Conservation (phyloP, 2,888 invertebrate species). For the Folsomia manolachei region DNA sequence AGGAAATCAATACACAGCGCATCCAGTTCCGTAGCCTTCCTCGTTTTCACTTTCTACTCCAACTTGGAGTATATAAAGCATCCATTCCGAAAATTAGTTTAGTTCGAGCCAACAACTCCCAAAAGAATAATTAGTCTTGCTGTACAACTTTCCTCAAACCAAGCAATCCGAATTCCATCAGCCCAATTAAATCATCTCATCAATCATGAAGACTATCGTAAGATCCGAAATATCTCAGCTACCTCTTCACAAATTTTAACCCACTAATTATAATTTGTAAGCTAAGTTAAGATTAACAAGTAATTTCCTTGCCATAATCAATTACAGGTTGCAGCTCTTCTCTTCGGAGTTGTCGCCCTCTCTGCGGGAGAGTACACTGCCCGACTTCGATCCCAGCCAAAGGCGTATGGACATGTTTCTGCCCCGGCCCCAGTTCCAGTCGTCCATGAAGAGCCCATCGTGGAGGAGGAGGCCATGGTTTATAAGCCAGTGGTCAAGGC, state of each 20-base stretch:
- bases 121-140: background rate
- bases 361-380: constrained; percentile 1
- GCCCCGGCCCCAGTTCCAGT: background rate
- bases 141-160: background rate
- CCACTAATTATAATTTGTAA: background rate
- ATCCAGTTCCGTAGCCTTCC: background rate
- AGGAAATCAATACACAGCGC: too few relatives aligned
- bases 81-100: background rate
- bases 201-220: constrained; percentile 24
- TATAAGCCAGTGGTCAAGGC: constrained; percentile 31
- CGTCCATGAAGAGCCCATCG: constrained; percentile 13
- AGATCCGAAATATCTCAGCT: constrained; percentile 12
- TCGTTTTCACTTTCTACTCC: background rate
- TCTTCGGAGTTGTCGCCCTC: constrained; percentile 30
- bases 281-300: background rate
- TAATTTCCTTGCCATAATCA: background rate
- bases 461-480: constrained; percentile 12
- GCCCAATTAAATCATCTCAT: background rate
- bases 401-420: constrained; percentile 19
- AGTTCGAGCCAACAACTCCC: background rate
- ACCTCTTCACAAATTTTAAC: background rate
- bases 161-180: background rate
- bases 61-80: background rate
- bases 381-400: constrained; percentile 1
- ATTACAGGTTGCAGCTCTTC: constrained; percentile 19